phyloP scores from a whole-genome alignment of 2,113 vertebrate genomes.

The Murina feae region DNA sequence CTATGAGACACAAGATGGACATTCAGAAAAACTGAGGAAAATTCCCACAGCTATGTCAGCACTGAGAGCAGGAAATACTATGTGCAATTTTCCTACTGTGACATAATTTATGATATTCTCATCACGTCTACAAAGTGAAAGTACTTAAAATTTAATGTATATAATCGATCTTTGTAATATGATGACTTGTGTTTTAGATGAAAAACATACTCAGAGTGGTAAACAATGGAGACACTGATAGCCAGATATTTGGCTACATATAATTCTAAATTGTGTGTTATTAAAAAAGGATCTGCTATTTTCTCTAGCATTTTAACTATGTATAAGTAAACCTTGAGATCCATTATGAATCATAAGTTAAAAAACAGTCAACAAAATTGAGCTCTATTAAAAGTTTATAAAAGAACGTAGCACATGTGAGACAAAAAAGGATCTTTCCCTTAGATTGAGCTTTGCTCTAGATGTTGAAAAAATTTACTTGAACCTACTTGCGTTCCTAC shows the following conservation, averaged over 20 bases:
- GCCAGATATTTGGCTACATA: background rate
- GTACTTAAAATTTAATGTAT: slow-evolving; percentile 37
- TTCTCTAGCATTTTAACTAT: background rate
- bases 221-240: background rate
- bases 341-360: background rate
- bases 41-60: slow-evolving; percentile 25
- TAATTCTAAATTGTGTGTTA: background rate
- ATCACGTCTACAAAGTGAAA: slow-evolving; percentile 46
- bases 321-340: background rate
- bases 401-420: background rate
- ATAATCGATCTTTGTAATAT: slow-evolving; percentile 39
- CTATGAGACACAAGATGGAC: slow-evolving; percentile 44
- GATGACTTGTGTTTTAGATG: background rate
- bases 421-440: background rate
- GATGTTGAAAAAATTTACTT: background rate
- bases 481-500: background rate
- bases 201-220: background rate
- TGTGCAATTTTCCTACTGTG: slow-evolving; percentile 40
- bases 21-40: slow-evolving; percentile 55
- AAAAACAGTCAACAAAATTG: background rate
- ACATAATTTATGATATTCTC: slow-evolving; percentile 33
- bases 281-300: slow-evolving; percentile 10
- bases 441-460: background rate
- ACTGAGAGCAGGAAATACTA: slow-evolving; percentile 52
- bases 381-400: background rate